phyloP scores from a whole-genome alignment of 2,888 invertebrate species.

The Heliconius ismenius region DNA sequence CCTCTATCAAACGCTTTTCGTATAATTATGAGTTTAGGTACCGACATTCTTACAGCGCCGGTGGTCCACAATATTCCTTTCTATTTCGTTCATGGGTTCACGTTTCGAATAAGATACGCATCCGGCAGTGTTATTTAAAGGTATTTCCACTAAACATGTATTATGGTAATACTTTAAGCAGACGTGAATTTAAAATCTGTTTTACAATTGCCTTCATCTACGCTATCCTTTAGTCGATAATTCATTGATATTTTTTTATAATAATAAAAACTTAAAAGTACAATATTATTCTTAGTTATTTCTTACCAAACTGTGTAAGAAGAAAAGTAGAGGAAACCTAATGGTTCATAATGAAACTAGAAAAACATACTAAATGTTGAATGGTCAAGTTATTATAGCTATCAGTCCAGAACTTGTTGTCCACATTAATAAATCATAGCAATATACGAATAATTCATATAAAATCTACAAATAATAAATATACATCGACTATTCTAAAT shows the following conservation, averaged over 20 bases:
- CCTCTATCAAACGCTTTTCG: constrained; percentile 31
- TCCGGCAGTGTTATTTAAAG: constrained; percentile 46
- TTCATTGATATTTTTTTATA: too few relatives aligned
- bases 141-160: constrained; percentile 48
- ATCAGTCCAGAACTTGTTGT: constrained; percentile 12
- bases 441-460: constrained; percentile 1
- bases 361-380: background rate
- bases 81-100: constrained; percentile 42
- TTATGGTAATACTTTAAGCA: constrained; percentile 48
- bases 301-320: background rate
- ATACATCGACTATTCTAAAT: background rate
- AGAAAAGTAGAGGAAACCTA: background rate
- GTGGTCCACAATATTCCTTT: constrained; percentile 47
- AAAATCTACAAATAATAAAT: constrained; percentile 2
- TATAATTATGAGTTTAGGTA: constrained; percentile 46
- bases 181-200: constrained; percentile 48
- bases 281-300: background rate
- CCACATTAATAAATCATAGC: constrained; percentile 2
- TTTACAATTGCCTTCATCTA: constrained; percentile 46
- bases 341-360: background rate
- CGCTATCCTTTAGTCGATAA: too few relatives aligned
- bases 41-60: constrained; percentile 41
- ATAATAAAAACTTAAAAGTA: background rate
- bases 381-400: background rate
- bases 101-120: constrained; percentile 45